Base-by-base conservation (phyloP, 2,888 invertebrate species). In the Drosophila yooni region DNA sequence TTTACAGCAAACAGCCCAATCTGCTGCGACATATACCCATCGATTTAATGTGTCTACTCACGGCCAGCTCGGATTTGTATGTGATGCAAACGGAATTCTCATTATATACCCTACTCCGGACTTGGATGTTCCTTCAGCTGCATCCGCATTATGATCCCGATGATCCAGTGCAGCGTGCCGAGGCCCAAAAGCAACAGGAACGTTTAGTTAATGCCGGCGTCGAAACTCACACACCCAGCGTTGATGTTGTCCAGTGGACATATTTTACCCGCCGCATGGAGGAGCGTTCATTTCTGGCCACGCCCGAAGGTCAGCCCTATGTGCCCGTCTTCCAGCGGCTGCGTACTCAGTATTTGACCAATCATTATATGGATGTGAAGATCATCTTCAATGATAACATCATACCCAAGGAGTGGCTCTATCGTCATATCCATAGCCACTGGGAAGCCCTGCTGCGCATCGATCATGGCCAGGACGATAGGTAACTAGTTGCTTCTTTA, bases 41-140 rank as follows among this genome's bases (percentile, higher is more conserved):
- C n/a, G 94, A 95, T 4, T 91, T 96, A 72, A 96, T 97, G 96
- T 93, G 94, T 4, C 93, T 94, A 46, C 92, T 96, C 34, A 94
- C 96, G 33, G 92, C 94, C 15, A 95, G 95, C 90, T 94, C 95
- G 0, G 94, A 95, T 82, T 93, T 97, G 69, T 95, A 95, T 89
- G 96, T 96, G 2, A 95, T 96, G 94, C 96, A 96, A 92, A 96
- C 96, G 0, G 97, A 97, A 93, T 96, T 96, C 92, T 96, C 96
- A 38, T 93, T 96, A 48, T 97, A 97, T 81, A 95, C 95, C 56
- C 93, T 96, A 91, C 91, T 97, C 27, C 95, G 96, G 83, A 94
- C 95, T 83, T 97, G 96, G 96, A 93, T 95, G 84, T 96, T 94
- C 82, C 86, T 95, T 54, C 93, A 94, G 70, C 83, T 95, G 54